Evolutionary conservation across 2,888 invertebrate genomes (phyloP).

Genomic region (Nemapogon koenigi): DNA sequence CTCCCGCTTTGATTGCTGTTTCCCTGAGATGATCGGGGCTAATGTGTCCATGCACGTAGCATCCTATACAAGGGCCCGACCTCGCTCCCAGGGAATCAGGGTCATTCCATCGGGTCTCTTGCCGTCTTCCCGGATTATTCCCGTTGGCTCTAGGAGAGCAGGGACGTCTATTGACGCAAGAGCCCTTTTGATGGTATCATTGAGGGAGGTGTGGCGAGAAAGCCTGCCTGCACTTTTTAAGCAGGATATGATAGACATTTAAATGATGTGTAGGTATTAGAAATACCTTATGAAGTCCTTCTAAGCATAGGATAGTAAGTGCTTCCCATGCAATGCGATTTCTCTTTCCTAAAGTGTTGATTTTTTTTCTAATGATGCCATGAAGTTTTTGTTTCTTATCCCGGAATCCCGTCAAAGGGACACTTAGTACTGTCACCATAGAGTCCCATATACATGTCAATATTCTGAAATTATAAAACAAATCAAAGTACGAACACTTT

Average conservation of each 20-base stretch:
- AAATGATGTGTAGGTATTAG: neutral
- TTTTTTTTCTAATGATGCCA: conserved; percentile 66
- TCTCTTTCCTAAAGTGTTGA: conserved; percentile 49
- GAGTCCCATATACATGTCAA: conserved; percentile 93
- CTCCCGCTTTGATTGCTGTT: no score
- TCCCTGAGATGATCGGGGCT: conserved; percentile 1
- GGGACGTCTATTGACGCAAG: no score
- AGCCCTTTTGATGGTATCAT: no score
- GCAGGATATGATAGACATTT: neutral
- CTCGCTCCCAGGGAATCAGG: no score
- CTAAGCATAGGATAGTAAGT: conserved; percentile 83
- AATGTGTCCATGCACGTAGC: no score
- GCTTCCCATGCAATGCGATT: conserved; percentile 68
- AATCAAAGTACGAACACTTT: no score
- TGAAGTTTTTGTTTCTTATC: conserved; percentile 45
- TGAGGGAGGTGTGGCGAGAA: no score
- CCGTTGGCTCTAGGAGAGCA: no score
- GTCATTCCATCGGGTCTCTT: no score
- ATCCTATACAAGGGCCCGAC: no score
- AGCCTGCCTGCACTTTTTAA: neutral
- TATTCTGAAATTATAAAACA: conserved; percentile 58
- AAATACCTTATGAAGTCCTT: conserved; percentile 83
- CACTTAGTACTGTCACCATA: conserved; percentile 86
- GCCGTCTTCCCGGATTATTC: no score
- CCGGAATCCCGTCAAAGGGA: conserved; percentile 68